Percentiles rank a stretch among this genome's conserved stretches.
These are phyloP conservation scores for Neodontobutis hainanensis DNA, from an alignment of 2,113 vertebrate species.

Conservation along the genomic window DNA sequence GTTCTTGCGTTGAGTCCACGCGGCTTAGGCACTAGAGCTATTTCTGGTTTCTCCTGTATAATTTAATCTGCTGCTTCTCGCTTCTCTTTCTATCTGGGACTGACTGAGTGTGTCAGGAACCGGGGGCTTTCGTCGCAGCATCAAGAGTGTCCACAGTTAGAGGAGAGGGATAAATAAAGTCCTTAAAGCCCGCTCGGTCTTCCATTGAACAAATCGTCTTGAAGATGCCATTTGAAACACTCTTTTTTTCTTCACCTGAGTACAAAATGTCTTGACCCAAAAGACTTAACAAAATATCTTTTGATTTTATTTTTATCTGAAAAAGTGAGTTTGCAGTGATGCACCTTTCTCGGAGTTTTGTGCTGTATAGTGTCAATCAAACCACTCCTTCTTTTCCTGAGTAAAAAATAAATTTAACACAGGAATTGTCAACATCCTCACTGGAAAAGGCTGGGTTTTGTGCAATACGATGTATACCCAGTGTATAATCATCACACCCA, in stretches of 20 bases:
- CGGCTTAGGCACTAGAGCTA: constrained; percentile 62
- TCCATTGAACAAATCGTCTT: constrained; percentile 1
- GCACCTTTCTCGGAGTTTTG: background rate
- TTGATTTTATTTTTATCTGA: background rate
- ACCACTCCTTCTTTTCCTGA: background rate
- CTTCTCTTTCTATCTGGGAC: constrained; percentile 60
- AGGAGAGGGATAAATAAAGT: constrained; percentile 15
- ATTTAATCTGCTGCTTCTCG: constrained; percentile 76
- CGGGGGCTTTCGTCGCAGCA: constrained; percentile 39
- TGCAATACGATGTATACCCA: constrained; percentile 46
- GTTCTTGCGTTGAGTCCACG: constrained; percentile 59
- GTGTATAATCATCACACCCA: constrained; percentile 36
- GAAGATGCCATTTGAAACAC: background rate
- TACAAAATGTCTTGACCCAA: background rate
- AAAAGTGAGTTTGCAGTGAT: too few relatives aligned
- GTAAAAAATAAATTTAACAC: background rate
- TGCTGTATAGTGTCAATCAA: background rate
- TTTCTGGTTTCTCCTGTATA: constrained; percentile 80
- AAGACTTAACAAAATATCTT: background rate
- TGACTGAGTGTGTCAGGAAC: constrained; percentile 60
- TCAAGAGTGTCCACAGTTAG: background rate
- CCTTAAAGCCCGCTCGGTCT: constrained; percentile 19
- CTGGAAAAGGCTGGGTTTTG: constrained; percentile 29
- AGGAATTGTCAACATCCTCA: constrained; percentile 4
- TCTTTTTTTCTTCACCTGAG: background rate